Percentiles rank a stretch among this genome's conserved stretches.
Evolutionary conservation across 2,113 vertebrate species (phyloP).

Genomic region (Gasterosteus nipponicus): DNA sequence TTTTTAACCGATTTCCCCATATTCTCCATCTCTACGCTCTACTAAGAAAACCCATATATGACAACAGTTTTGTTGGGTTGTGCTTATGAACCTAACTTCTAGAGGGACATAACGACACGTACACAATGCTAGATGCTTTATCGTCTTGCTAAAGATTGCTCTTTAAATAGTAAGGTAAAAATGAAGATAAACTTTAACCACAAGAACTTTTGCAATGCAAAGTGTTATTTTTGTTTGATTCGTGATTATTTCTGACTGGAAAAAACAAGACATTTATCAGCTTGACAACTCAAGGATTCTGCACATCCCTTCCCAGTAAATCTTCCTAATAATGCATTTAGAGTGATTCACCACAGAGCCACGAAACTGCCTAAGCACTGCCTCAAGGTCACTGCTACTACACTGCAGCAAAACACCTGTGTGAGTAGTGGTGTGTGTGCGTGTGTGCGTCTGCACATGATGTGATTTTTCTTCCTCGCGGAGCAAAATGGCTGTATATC

Average conservation of each 20-base stretch:
- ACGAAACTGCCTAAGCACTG: slow-evolving; percentile 26
- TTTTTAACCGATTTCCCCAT: not conserved
- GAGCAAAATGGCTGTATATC: slow-evolving; percentile 76
- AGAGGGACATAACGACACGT: not conserved
- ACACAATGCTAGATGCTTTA: not conserved
- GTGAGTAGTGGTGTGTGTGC: slow-evolving; percentile 38
- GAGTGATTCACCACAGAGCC: slow-evolving; percentile 41
- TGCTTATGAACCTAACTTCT: not conserved
- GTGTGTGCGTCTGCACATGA: slow-evolving; percentile 7
- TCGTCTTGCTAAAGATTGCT: not conserved
- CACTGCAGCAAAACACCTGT: slow-evolving; percentile 60
- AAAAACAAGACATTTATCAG: slow-evolving; percentile 1
- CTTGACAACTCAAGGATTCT: slow-evolving; percentile 1
- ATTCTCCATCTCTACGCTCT: not conserved
- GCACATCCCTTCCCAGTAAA: slow-evolving; percentile 8
- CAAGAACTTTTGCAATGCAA: not conserved
- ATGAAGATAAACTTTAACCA: not conserved
- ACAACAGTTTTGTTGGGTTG: not conserved
- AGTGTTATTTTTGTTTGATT: not conserved
- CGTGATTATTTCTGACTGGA: not conserved
- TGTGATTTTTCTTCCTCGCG: slow-evolving; percentile 53
- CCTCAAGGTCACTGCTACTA: slow-evolving; percentile 67
- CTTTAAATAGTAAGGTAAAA: not conserved
- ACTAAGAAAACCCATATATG: not conserved
- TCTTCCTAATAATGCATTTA: slow-evolving; percentile 40